These are phyloP conservation scores for Polydrusus cervinus DNA, from an alignment of 2,888 invertebrate genomes.

Conservation along the genomic window DNA sequence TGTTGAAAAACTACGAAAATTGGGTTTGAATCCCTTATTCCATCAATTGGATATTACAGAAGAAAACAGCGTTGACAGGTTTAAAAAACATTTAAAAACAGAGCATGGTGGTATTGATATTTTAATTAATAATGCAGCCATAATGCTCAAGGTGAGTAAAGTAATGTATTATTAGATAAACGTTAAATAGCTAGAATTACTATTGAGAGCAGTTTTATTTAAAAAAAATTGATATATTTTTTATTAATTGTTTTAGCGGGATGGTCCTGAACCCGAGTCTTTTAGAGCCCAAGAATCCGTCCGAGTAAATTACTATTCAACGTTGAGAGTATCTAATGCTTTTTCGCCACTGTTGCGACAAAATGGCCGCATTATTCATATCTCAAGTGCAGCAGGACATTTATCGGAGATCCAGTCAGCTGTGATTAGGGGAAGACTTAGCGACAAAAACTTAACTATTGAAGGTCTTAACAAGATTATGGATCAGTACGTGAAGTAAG, in stretches of 20 bases:
- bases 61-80: constrained; percentile 74
- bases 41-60: constrained; percentile 82
- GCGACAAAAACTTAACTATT: constrained; percentile 56
- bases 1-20: constrained; percentile 74
- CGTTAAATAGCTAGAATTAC: no score
- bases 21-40: constrained; percentile 74
- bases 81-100: constrained; percentile 76
- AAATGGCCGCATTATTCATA: constrained; percentile 83
- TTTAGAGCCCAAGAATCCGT: constrained; percentile 83
- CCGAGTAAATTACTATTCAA: constrained; percentile 80
- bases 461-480: constrained; percentile 76
- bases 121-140: constrained; percentile 85
- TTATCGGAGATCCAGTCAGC: constrained; percentile 77
- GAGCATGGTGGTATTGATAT: constrained; percentile 82
- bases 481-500: constrained; percentile 79
- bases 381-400: constrained; percentile 82
- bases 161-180: no score
- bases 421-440: constrained; percentile 74
- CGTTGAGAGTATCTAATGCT: constrained; percentile 77
- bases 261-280: constrained; percentile 74
- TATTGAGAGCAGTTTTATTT: no score
- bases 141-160: constrained; percentile 75
- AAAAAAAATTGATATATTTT: no score
- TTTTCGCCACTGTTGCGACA: constrained; percentile 82
- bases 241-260: constrained; percentile 67